Percentiles rank a stretch among this genome's conserved stretches.
phyloP scores from a whole-genome alignment of 2,888 invertebrate genomes.

The Drosophila atroscutellata region DNA sequence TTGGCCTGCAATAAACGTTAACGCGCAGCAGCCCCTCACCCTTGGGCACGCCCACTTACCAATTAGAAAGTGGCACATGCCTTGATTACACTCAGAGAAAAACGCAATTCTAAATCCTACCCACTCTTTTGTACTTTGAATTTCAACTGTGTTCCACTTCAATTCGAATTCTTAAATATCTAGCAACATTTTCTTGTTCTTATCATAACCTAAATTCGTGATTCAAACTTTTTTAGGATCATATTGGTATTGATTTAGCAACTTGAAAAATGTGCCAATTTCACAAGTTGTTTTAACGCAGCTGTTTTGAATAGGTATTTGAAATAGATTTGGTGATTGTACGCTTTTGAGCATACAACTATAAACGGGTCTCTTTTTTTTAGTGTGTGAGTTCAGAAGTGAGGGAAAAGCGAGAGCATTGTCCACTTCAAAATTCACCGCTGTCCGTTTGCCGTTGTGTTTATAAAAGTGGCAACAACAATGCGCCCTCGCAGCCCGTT shows the following conservation, averaged over 20 bases:
- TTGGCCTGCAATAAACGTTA: conserved; percentile 58
- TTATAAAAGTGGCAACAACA: conserved; percentile 61
- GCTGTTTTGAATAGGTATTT: not conserved
- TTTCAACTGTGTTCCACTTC: too few species aligned
- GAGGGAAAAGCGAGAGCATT: conserved; percentile 4
- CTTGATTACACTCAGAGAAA: conserved; percentile 8
- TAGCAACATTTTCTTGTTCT: too few species aligned
- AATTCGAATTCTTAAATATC: too few species aligned
- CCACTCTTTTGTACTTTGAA: not conserved
- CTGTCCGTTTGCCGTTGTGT: conserved; percentile 36
- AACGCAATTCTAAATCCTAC: not conserved
- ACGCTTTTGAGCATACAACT: not conserved
- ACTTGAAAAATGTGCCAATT: not conserved
- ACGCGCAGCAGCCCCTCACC: conserved; percentile 34
- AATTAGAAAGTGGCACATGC: conserved; percentile 52
- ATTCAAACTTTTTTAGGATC: not conserved
- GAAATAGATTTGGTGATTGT: not conserved
- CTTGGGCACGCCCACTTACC: conserved; percentile 18
- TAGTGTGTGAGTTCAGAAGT: not conserved
- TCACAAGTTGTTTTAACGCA: not conserved
- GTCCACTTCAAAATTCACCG: conserved; percentile 34
- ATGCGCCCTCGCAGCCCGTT: conserved; percentile 21
- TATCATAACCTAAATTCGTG: not conserved
- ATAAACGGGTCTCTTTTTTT: not conserved
- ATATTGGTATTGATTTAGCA: not conserved